Conservation (phyloP, 2,113 vertebrate genomes). For the Corythaeola cristata region DNA sequence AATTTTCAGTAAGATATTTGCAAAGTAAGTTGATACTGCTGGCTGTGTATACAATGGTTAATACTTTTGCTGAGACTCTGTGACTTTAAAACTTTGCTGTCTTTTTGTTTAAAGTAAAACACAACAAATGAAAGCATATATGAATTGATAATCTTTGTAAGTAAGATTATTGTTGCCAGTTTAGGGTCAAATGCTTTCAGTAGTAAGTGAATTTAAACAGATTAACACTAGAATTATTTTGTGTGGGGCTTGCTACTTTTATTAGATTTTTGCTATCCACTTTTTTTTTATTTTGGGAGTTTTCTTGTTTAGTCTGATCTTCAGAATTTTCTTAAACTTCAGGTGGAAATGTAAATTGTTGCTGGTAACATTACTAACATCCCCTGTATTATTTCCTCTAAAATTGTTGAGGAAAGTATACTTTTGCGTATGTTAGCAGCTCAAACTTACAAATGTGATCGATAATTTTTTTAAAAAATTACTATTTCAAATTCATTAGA, state of each 20-base stretch:
- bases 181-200: background rate
- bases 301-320: background rate
- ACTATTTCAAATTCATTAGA: background rate
- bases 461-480: background rate
- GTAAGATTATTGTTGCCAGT: background rate
- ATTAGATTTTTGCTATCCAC: background rate
- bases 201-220: background rate
- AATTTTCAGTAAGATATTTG: constrained; percentile 65
- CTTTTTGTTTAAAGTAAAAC: background rate
- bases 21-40: constrained; percentile 77
- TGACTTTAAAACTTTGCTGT: background rate
- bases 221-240: background rate
- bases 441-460: background rate
- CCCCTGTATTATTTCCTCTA: background rate
- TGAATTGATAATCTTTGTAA: background rate
- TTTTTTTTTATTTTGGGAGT: background rate
- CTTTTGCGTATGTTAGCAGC: background rate
- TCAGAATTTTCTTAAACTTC: background rate
- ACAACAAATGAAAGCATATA: background rate
- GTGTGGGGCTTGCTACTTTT: background rate
- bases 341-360: background rate
- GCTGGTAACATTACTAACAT: background rate
- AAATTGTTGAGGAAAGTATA: background rate
- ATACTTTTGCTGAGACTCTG: background rate
- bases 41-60: background rate